phyloP scores from a whole-genome alignment of 2,113 vertebrate genomes.

The Rhabdomys dilectus region DNA sequence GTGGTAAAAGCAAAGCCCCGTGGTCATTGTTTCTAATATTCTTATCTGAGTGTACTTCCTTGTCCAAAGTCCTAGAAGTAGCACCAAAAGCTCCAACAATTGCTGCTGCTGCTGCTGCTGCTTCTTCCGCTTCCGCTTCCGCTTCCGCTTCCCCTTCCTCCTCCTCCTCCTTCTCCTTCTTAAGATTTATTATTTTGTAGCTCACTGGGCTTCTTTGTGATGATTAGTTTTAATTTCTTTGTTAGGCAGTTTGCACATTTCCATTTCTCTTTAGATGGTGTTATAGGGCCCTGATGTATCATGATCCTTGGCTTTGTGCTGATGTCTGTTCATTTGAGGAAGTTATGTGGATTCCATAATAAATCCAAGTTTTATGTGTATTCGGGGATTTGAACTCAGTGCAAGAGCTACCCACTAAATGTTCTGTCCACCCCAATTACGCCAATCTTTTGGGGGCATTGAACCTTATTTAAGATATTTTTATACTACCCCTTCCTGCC shows the following conservation, averaged over 20 bases:
- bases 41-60: too few relatives aligned
- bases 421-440: background rate
- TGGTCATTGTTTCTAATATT: too few relatives aligned
- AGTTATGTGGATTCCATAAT: too few relatives aligned
- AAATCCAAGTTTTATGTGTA: background rate
- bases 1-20: too few relatives aligned
- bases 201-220: background rate
- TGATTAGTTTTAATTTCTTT: background rate
- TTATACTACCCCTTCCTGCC: background rate
- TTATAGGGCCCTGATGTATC: background rate
- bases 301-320: background rate
- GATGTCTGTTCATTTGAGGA: background rate
- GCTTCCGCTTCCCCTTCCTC: too few relatives aligned
- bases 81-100: too few relatives aligned
- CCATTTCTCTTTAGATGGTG: background rate
- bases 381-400: background rate
- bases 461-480: constrained; percentile 27
- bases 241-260: background rate
- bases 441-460: background rate
- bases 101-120: too few relatives aligned
- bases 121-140: too few relatives aligned
- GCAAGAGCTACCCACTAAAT: too few relatives aligned
- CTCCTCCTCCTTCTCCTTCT: too few relatives aligned
- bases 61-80: too few relatives aligned
- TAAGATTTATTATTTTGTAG: background rate